Base-by-base conservation (phyloP, 2,797 vertebrate genomes). In the Rachycentron canadum region DNA sequence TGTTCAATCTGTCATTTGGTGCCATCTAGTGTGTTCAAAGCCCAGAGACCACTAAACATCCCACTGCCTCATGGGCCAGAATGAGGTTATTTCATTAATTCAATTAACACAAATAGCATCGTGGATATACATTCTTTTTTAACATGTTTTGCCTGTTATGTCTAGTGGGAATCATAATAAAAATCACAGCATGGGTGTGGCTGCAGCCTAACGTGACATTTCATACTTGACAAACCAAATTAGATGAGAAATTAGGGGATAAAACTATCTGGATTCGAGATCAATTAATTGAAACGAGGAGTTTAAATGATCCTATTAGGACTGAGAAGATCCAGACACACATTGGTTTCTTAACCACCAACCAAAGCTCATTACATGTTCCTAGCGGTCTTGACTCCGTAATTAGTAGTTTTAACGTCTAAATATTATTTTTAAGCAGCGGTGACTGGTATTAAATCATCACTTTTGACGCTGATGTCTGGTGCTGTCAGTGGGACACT, bases 401-500 rank as follows among this genome's bases (percentile, higher is more conserved):
- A 16, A 43, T 47, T 14, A 19, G 23, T 25, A 0, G 2, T 30
- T 81, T 63, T 10, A 45, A 69, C 56, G 10, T 16, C 9, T 1
- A 73, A 50, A 78, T 11, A 0, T 11, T 10, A 5, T 0, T n/a
- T 79, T 74, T 67, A 34, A 43, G 12, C 0, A 21, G 23, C 3
- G 17, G 3, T 11, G 38, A 23, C 0, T 40, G 2, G 1, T 3
- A 0, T 2, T 58, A 47, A 59, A 58, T 0, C 3, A 3, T 19
- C 2, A 0, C 0, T 62, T 76, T 65, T 9, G 5, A 3, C 7
- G 14, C 64, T 65, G 25, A 11, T 13, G 3, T 65, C 11, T 40
- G 74, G n/a, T 26, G 63, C 67, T 59, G 81, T 79, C 64, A 78
- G 57, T 73, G 76, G 72, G 86, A 81, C 88, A 78, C 89, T 92